Base-by-base conservation (phyloP, 53 echinoderm and acorn worm species). In the Paracentrotus lividus region DNA sequence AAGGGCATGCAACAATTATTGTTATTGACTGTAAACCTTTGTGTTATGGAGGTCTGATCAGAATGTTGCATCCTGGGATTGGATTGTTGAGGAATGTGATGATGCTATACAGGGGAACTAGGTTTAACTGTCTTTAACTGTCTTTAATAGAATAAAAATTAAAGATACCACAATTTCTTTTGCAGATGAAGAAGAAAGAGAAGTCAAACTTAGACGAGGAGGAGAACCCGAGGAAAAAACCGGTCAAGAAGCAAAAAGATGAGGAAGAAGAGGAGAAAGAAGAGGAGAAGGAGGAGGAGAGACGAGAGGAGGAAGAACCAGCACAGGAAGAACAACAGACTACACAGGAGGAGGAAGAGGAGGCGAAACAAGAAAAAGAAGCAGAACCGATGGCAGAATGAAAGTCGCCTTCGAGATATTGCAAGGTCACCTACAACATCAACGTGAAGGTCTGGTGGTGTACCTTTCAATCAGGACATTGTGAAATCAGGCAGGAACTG, bases 301-400 rank as follows among this genome's bases (percentile, higher is more conserved):
- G 49, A 61, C 42, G 90, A 94, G 94, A 90, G 13, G 51, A 49
- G 85, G 49, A n/a, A n/a, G n/a, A 85, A 49, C 51, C 18, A 8
- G 20, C 43, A 2, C 54, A 53, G 58, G 38, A 55, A 56, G 88
- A 45, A 49, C 49, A 61, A 45, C 21, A 84, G 10, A 77, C 32
- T 9, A 77, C 90, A 49, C 59, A 93, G 72, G 88, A 94, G 54
- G 93, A 95, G 77, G 93, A 94, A 60, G 88, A 95, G 59, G 93
- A 88, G 59, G 42, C 34, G 55, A 10, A 65, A 66, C n/a, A 94
- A 93, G 84, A 93, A 52, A 44, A 93, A 34, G 55, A 26, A 26
- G 2, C 34, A 32, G 87, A 87, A 56, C 54, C 32, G 47, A 32
- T 87, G 18, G 87, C 87, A 55, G 87, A 89, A 58, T 89, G 89